phyloP scores from a whole-genome alignment of 2,113 vertebrate genomes.

The Oceanites oceanicus region DNA sequence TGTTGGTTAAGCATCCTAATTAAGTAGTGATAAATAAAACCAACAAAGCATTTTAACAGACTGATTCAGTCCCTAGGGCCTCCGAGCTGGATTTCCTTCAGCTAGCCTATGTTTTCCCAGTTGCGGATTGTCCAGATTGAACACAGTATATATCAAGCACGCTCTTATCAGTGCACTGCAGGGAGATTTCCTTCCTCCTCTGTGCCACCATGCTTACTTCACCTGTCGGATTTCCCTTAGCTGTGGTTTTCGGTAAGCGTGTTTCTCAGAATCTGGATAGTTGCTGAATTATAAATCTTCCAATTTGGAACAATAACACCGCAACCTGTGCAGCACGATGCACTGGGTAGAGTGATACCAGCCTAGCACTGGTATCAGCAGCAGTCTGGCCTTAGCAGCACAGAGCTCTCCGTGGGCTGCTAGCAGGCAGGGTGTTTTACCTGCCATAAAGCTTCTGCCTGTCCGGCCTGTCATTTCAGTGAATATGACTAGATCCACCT shows the following conservation, averaged over 20 bases:
- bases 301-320: neutral
- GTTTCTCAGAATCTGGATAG: constrained; percentile 20
- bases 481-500: neutral
- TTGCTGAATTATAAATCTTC: neutral
- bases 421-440: neutral
- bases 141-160: neutral
- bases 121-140: neutral
- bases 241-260: neutral
- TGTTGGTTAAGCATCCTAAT: constrained; percentile 37
- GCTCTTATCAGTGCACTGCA: constrained; percentile 48
- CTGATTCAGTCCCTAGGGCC: constrained; percentile 1
- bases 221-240: constrained; percentile 28
- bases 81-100: constrained; percentile 2
- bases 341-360: neutral
- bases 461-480: neutral
- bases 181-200: constrained; percentile 48
- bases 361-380: neutral
- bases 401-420: neutral
- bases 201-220: constrained; percentile 21
- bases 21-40: constrained; percentile 37
- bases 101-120: constrained; percentile 8
- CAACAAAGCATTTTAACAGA: constrained; percentile 42
- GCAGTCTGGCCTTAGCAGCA: neutral
- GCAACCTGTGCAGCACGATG: neutral
- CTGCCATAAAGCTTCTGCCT: neutral